These are phyloP conservation scores for Chrysolina haemoptera DNA, from an alignment of 2,888 invertebrate species.

Conservation along the genomic window DNA sequence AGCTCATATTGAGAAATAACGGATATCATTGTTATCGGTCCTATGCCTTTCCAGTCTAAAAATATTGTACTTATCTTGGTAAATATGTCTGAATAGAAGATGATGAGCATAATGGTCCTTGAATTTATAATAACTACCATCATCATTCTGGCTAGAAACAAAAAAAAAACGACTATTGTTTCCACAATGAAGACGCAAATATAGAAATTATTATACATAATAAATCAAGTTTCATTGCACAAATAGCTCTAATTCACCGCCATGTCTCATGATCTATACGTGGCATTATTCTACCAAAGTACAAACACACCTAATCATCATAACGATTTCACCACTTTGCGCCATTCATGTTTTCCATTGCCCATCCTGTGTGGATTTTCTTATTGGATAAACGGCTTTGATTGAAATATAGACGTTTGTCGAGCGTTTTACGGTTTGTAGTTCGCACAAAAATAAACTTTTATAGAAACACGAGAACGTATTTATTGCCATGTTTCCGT, in stretches of 20 bases:
- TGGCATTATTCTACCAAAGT: neutral
- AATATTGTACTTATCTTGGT: too few relatives aligned
- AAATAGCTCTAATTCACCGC: neutral
- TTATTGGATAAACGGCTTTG: constrained; percentile 35
- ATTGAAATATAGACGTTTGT: constrained; percentile 58
- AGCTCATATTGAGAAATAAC: neutral
- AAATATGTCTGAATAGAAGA: too few relatives aligned
- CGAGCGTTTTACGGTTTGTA: constrained; percentile 61
- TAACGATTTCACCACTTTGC: constrained; percentile 21
- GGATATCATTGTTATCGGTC: too few relatives aligned
- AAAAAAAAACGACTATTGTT: too few relatives aligned
- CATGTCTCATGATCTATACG: neutral
- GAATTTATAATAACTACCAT: too few relatives aligned
- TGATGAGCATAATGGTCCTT: too few relatives aligned
- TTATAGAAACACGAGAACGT: constrained; percentile 54
- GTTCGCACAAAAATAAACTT: constrained; percentile 58
- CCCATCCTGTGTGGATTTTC: constrained; percentile 27
- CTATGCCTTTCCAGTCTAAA: too few relatives aligned
- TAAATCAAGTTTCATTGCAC: too few relatives aligned
- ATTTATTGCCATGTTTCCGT: constrained; percentile 50
- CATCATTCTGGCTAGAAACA: too few relatives aligned
- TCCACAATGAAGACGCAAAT: too few relatives aligned
- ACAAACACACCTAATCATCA: constrained; percentile 25
- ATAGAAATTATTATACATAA: too few relatives aligned
- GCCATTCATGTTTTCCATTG: constrained; percentile 21